These are phyloP conservation scores for Monopterus albus DNA, from an alignment of 2,113 vertebrate genomes.

Conservation along the genomic window DNA sequence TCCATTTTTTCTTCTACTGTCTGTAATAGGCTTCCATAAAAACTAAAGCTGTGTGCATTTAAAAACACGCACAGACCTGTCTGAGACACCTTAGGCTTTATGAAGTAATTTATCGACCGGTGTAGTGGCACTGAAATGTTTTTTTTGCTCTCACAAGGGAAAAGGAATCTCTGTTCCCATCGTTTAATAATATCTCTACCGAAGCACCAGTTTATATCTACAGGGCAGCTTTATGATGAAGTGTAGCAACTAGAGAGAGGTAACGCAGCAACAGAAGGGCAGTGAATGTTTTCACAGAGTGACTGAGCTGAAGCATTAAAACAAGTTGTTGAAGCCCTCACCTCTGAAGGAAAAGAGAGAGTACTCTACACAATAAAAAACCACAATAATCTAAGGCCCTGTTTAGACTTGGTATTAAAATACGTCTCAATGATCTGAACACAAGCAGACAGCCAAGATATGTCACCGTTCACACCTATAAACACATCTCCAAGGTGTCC, in stretches of 20 bases:
- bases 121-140: conserved; percentile 11
- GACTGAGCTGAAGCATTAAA: conserved; percentile 50
- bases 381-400: conserved; percentile 7
- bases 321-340: conserved; percentile 6
- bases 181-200: conserved; percentile 39
- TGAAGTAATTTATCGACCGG: conserved; percentile 8
- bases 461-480: too few species aligned
- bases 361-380: neutral
- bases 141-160: conserved; percentile 4
- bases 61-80: neutral
- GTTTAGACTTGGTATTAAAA: too few species aligned
- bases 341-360: neutral
- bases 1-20: neutral
- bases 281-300: conserved; percentile 35
- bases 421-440: too few species aligned
- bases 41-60: neutral
- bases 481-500: too few species aligned
- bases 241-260: conserved; percentile 22
- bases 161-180: conserved; percentile 21
- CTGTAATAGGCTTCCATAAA: neutral
- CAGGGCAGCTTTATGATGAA: conserved; percentile 40
- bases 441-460: too few species aligned
- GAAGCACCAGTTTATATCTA: conserved; percentile 21
- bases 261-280: conserved; percentile 15
- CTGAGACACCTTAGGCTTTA: neutral